Evolutionary conservation across 2,797 vertebrate species (phyloP).

Genomic region (Phoebastria nigripes): DNA sequence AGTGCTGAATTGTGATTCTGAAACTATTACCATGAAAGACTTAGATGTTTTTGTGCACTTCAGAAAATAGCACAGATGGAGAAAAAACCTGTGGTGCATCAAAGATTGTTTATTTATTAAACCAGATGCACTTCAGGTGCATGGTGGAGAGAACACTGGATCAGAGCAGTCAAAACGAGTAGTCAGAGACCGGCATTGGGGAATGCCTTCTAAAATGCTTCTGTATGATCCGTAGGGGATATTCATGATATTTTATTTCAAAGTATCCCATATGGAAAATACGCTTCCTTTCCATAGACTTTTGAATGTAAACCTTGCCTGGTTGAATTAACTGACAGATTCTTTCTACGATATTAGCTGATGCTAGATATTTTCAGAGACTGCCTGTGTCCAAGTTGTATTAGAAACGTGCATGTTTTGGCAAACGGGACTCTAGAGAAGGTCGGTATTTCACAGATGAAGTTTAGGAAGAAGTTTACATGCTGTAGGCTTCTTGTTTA

Average conservation of each 20-base stretch:
- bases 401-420: neutral
- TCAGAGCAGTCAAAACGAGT: neutral
- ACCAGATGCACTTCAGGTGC: neutral
- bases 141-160: neutral
- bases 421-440: rapidly evolving
- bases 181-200: neutral
- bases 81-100: neutral
- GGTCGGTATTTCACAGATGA: rapidly evolving
- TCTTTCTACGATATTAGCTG: rapidly evolving
- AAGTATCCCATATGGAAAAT: neutral
- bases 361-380: neutral
- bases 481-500: neutral
- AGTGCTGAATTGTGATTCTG: neutral
- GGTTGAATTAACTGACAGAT: too few relatives aligned
- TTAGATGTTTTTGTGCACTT: neutral
- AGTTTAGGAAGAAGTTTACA: neutral
- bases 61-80: neutral
- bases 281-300: neutral
- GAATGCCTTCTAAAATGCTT: neutral
- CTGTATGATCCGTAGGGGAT: neutral
- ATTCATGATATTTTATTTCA: neutral
- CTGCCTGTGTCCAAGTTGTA: rapidly evolving
- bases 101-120: neutral
- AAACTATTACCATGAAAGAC: neutral
- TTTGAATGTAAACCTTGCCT: neutral